Evolutionary conservation across 2,797 vertebrate species (phyloP).

Genomic region (Cygnus olor): DNA sequence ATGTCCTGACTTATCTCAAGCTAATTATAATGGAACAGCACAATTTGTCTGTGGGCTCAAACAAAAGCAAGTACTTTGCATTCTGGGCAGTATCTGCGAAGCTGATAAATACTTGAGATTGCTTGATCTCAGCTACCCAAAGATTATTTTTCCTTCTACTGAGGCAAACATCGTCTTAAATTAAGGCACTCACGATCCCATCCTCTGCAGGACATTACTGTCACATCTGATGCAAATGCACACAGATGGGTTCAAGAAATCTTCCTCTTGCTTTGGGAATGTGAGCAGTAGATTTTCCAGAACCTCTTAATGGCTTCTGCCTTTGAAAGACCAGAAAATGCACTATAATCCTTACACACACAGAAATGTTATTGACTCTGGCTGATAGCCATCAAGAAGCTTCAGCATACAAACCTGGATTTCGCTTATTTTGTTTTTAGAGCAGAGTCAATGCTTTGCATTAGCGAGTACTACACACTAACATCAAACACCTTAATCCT

Average conservation of each 20-base stretch:
- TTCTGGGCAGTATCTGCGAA: neutral
- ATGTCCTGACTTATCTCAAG: neutral
- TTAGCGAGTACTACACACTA: neutral
- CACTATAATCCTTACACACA: neutral
- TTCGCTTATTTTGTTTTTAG: neutral
- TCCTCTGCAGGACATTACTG: neutral
- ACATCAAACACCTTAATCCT: neutral
- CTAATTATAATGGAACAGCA: neutral
- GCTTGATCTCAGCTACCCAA: neutral
- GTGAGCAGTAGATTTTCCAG: neutral
- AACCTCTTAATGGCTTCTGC: neutral
- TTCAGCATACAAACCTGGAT: fast-evolving
- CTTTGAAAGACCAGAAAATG: neutral
- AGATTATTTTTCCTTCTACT: neutral
- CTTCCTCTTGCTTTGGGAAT: neutral
- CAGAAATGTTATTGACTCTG: fast-evolving
- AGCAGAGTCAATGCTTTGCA: neutral
- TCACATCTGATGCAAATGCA: neutral
- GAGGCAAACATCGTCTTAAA: neutral
- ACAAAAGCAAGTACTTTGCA: neutral
- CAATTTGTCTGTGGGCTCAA: neutral
- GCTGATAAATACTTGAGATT: neutral
- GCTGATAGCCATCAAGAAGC: neutral
- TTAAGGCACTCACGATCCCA: fast-evolving
- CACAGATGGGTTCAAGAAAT: neutral